Evolutionary conservation across 2,113 vertebrate species (phyloP).

Genomic region (Ovis canadensis): DNA sequence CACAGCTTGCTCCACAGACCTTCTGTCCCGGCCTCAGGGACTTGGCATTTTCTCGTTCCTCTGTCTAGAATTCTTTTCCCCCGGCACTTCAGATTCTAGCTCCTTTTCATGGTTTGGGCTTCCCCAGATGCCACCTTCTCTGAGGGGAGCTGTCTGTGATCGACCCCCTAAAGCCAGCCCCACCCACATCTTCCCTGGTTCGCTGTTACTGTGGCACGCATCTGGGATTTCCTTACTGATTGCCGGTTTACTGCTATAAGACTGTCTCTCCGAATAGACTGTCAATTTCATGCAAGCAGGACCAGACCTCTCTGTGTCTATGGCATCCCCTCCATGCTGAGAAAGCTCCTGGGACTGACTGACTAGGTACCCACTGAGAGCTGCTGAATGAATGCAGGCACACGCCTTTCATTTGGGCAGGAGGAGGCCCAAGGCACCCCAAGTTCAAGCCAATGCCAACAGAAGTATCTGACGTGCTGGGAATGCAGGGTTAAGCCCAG

Average conservation of each 20-base stretch:
- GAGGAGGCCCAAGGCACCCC: neutral
- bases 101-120: neutral
- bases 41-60: neutral
- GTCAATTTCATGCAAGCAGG: neutral
- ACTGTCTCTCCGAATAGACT: neutral
- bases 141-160: neutral
- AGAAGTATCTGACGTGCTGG: rapidly evolving
- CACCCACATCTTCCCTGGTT: neutral
- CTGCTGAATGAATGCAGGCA: neutral
- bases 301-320: too few species aligned
- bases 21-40: neutral
- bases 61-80: neutral
- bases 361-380: neutral
- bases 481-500: neutral
- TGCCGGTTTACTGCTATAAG: rapidly evolving
- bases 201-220: too few species aligned
- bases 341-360: neutral
- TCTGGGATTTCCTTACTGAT: neutral
- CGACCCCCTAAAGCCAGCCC: neutral
- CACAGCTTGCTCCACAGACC: neutral
- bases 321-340: neutral
- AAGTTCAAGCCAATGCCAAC: neutral
- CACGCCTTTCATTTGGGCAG: neutral
- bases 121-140: neutral
- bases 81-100: neutral